A percentile compares a stretch with the other conserved stretches of the same genome.
phyloP scores from a whole-genome alignment of 1,140 invertebrate genomes.

The Metaphire vulgaris region DNA sequence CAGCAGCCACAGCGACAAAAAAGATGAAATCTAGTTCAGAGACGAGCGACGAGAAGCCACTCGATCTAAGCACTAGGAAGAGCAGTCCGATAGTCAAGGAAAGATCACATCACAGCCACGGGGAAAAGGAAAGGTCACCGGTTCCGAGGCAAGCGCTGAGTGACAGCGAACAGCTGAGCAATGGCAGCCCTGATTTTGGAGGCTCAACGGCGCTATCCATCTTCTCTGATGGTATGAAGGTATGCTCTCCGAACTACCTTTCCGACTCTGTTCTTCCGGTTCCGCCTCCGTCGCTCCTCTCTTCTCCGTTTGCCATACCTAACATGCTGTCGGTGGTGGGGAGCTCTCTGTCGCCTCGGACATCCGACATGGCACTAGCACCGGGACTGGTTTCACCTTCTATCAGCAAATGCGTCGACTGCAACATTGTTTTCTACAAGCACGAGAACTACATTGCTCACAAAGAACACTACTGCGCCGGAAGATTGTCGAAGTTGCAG shows the following conservation, averaged over 20 bases:
- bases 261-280: background rate
- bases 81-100: background rate
- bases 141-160: background rate
- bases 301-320: background rate
- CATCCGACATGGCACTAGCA: background rate
- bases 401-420: slow-evolving; percentile 84
- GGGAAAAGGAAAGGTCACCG: background rate
- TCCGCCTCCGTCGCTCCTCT: background rate
- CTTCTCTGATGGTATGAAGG: slow-evolving; percentile 4
- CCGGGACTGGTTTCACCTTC: slow-evolving; percentile 23
- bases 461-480: slow-evolving; percentile 88
- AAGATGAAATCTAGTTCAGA: slow-evolving; percentile 20
- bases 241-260: background rate
- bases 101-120: background rate
- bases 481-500: slow-evolving; percentile 53
- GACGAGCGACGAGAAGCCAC: slow-evolving; percentile 12
- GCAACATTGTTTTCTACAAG: slow-evolving; percentile 94
- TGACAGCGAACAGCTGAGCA: no score
- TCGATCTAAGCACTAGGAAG: slow-evolving; percentile 7
- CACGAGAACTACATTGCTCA: slow-evolving; percentile 90
- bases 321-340: background rate
- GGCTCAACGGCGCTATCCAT: background rate
- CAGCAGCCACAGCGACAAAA: slow-evolving; percentile 12
- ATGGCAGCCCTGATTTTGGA: background rate
- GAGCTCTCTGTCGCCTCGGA: background rate